These are phyloP conservation scores for Trichonephila inaurata DNA, from an alignment of 1,140 invertebrate species.

Conservation along the genomic window DNA sequence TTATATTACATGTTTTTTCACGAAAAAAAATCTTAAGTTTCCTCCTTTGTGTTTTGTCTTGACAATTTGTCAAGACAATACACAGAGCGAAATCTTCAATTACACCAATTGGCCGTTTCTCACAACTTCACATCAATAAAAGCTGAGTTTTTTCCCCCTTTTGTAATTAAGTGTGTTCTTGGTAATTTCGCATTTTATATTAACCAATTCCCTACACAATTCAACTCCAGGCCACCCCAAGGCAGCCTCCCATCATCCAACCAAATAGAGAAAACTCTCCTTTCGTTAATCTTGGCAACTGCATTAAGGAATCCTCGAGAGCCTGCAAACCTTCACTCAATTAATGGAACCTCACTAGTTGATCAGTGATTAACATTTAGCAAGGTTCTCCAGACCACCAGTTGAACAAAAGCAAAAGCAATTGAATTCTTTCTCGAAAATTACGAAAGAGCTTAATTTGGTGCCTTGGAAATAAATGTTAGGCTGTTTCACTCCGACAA, in stretches of 20 bases:
- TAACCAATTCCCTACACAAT: not conserved
- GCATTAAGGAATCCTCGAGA: not conserved
- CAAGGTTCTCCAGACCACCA: constrained; percentile 24
- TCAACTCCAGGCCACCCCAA: not conserved
- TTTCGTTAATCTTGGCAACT: constrained; percentile 31
- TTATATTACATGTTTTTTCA: too few species aligned
- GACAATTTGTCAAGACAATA: too few species aligned
- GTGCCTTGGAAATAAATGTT: constrained; percentile 53
- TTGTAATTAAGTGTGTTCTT: not conserved
- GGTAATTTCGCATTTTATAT: not conserved
- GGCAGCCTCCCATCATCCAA: not conserved
- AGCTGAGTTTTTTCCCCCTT: not conserved
- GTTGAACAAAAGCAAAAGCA: constrained; percentile 30
- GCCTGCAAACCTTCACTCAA: constrained; percentile 22
- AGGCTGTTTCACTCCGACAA: not conserved
- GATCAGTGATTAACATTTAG: constrained; percentile 36
- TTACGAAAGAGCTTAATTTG: constrained; percentile 43
- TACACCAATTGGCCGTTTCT: not conserved
- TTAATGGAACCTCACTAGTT: constrained; percentile 32
- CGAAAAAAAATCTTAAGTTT: too few species aligned
- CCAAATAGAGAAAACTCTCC: not conserved
- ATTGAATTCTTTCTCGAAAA: constrained; percentile 35
- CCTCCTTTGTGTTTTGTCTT: too few species aligned
- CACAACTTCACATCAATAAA: too few species aligned
- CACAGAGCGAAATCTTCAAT: not conserved